A percentile compares a stretch with the other conserved stretches of the same genome.
These are phyloP conservation scores for human (Homo sapiens) DNA, from an alignment of 2,113 vertebrate genomes.

Conservation along the genomic window GRCh38 chr12:18446501-18447000, in stretches of 20 bases:
- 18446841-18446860: background rate
- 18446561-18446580: background rate
- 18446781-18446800: background rate
- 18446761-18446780: background rate
- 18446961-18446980: background rate
- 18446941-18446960: background rate
- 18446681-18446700: background rate
- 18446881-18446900: background rate
- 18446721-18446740: background rate
- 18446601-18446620: background rate
- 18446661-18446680: background rate
- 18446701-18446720: background rate
- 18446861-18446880: background rate
- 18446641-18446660: background rate
- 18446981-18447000: background rate
- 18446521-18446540: background rate
- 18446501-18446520: background rate
- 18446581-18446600: background rate
- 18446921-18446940: background rate
- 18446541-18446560: background rate
- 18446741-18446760: background rate
- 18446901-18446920: background rate
- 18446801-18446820: background rate
- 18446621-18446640: background rate
- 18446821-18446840: too few relatives aligned